Conservation (phyloP, 64 coral and sea anemone species). For the Porites lutea region DNA sequence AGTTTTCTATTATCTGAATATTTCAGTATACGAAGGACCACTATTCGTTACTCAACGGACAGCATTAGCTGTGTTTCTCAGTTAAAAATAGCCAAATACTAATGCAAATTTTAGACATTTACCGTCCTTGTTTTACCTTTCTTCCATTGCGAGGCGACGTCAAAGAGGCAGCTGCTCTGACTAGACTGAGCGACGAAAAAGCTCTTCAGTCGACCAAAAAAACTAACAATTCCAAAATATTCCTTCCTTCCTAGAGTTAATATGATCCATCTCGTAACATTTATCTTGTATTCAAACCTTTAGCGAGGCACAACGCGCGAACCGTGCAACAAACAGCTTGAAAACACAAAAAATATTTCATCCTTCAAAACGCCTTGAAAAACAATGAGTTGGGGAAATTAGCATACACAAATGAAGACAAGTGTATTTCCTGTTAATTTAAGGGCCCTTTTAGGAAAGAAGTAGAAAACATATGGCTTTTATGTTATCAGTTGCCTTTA, state of each 20-base stretch:
- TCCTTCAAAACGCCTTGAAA: background rate
- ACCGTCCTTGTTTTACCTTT: background rate
- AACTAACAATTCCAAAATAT: background rate
- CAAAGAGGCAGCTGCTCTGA: slow-evolving; percentile 5
- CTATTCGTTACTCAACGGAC: background rate
- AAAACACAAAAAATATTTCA: background rate
- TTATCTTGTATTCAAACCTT: no score
- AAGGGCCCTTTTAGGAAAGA: background rate
- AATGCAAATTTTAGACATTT: background rate
- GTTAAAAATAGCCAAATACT: background rate
- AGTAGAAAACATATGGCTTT: background rate
- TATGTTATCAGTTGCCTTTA: background rate
- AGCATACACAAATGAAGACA: slow-evolving; percentile 26
- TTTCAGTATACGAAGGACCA: no score
- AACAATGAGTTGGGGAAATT: background rate
- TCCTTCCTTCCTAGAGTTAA: background rate
- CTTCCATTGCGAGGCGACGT: background rate
- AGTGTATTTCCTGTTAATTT: background rate
- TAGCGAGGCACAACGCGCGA: no score
- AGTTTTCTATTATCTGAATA: background rate
- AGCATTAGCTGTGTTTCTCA: background rate
- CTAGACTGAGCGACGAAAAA: background rate
- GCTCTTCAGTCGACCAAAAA: background rate
- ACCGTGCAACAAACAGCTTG: background rate
- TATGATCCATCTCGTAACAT: no score